Base-by-base conservation (phyloP, 2,797 vertebrate genomes). In the Rhinatrema bivittatum region DNA sequence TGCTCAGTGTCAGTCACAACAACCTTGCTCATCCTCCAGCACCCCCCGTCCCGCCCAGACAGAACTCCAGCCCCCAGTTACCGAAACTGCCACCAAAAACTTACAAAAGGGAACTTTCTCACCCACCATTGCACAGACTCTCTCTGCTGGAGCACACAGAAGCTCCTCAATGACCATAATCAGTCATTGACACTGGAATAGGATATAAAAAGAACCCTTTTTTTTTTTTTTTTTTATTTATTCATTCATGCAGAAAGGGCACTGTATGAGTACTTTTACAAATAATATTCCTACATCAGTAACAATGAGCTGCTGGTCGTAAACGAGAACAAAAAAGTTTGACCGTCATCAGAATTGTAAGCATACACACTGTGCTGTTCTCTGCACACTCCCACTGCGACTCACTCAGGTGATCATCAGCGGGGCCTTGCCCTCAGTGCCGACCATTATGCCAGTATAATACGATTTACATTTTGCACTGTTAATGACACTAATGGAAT, bases 61-160 rank as follows among this genome's bases (percentile, higher is more conserved):
- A 97, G 71, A 94, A 91, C 70, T 92, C 87, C 36, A 90, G 82
- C 68, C 85, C 87, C 2, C 85, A 90, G 56, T 76, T 95, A 17
- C 95, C 95, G 14, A 97, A 97, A 82, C 89, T 98, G 73, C 95
- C 94, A 29, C 94, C 94, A 89, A 98, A 98, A 93, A 98, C 95
- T 53, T 98, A 98, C 62, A 98, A 97, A 74, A 82, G 94, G 83
- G 94, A 98, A 76, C 78, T 91, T 29, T 87, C 84, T 42, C 86
- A 88, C 18, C 74, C 82, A 10, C 82, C 91, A 24, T 64, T 91
- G 68, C 90, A 90, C 55, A 85, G 87, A 81, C 86, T 91, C 53
- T 85, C 90, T 62, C 74, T 95, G 78, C 72, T 95, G 66, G 93
- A 97, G 70, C 91, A 93, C 48, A 65, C 87, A 23, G 90, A 96